A percentile compares a stretch with the other conserved stretches of the same genome.
phyloP scores from a whole-genome alignment of 2,888 invertebrate genomes.

The Amphiduros pacificus region DNA sequence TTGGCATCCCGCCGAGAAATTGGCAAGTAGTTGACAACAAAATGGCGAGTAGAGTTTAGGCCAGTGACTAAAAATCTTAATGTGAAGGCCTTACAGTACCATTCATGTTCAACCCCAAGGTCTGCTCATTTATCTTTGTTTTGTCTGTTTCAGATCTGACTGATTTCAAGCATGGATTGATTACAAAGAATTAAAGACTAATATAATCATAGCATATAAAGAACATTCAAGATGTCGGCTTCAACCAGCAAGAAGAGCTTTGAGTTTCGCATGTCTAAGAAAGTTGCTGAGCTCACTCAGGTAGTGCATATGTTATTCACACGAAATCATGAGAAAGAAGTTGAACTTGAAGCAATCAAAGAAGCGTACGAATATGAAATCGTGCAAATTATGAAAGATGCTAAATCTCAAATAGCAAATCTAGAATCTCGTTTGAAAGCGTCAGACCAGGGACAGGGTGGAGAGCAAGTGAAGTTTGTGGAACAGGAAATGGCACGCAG shows the following conservation, averaged over 20 bases:
- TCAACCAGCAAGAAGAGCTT: constrained; percentile 41
- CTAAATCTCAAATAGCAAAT: constrained; percentile 34
- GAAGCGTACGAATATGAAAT: constrained; percentile 55
- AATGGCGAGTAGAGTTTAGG: no score
- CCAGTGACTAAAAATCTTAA: no score
- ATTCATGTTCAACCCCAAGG: no score
- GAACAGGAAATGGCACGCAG: constrained; percentile 6
- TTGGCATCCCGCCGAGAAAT: no score
- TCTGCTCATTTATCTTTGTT: no score
- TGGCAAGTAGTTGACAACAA: no score
- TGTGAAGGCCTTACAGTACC: no score
- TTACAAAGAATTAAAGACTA: no score
- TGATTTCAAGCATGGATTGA: no score
- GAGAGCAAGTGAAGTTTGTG: neutral
- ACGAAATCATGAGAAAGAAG: constrained; percentile 56
- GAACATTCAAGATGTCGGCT: neutral
- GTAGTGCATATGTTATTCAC: constrained; percentile 59
- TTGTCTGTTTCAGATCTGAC: no score
- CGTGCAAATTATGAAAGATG: constrained; percentile 43
- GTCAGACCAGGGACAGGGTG: neutral
- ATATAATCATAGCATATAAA: no score
- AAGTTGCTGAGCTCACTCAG: constrained; percentile 57
- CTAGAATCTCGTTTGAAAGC: constrained; percentile 35
- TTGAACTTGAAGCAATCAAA: constrained; percentile 51
- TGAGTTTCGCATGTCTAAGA: constrained; percentile 58